phyloP scores from a whole-genome alignment of 1,140 invertebrate species.

The Argopecten irradians region DNA sequence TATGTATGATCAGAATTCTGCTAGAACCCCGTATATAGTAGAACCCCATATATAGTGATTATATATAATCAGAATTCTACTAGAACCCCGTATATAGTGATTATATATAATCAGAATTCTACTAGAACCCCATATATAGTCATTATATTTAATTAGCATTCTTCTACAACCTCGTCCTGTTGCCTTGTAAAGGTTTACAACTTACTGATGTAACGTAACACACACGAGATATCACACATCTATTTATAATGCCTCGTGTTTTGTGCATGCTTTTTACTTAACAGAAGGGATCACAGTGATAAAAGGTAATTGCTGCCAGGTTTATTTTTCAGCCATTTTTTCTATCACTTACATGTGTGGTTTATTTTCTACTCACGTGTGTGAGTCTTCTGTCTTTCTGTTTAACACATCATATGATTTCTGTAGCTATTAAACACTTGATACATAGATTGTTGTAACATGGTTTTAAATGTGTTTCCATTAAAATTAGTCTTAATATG shows the following conservation, averaged over 20 bases:
- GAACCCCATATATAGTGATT: too few relatives aligned
- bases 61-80: too few relatives aligned
- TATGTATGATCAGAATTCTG: too few relatives aligned
- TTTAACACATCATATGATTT: background rate
- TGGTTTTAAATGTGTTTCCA: background rate
- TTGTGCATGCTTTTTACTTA: constrained; percentile 9
- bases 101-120: too few relatives aligned
- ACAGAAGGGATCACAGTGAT: background rate
- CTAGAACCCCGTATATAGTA: too few relatives aligned
- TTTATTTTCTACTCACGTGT: background rate
- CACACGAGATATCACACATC: background rate
- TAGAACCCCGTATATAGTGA: too few relatives aligned
- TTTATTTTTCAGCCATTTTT: background rate
- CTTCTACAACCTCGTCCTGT: too few relatives aligned
- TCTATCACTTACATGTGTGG: too few relatives aligned
- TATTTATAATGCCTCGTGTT: background rate
- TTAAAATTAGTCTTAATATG: background rate
- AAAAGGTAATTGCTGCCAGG: background rate
- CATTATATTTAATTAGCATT: too few relatives aligned
- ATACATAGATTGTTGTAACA: background rate
- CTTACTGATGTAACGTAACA: background rate
- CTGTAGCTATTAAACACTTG: background rate
- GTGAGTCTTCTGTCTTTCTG: background rate
- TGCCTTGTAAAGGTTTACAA: too few relatives aligned
- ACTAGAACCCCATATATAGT: too few relatives aligned